Percentiles rank a stretch among this genome's conserved stretches.
phyloP scores from a whole-genome alignment of 2,113 vertebrate species.

The Cryptomyrus ogoouensis region DNA sequence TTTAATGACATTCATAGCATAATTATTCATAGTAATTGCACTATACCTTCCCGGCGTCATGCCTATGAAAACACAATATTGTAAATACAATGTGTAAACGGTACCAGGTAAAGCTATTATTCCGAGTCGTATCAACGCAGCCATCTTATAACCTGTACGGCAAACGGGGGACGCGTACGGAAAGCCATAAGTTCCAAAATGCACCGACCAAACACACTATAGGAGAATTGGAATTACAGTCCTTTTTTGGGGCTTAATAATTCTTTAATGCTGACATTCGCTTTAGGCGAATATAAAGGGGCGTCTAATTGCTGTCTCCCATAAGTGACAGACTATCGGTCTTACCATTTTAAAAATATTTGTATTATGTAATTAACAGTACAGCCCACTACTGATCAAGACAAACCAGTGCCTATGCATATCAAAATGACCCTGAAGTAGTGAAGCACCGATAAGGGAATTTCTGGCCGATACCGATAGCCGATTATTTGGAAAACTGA shows the following conservation, averaged over 20 bases:
- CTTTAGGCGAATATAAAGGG: neutral
- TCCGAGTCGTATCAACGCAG: constrained; percentile 59
- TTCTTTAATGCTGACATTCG: neutral
- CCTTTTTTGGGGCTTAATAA: neutral
- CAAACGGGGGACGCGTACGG: constrained; percentile 15
- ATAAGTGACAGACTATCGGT: neutral
- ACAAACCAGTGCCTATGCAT: neutral
- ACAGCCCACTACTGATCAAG: neutral
- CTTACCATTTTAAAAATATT: neutral
- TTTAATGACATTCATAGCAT: neutral
- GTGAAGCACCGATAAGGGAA: neutral
- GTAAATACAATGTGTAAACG: neutral
- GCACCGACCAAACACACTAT: neutral
- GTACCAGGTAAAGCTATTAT: constrained; percentile 60
- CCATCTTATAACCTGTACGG: constrained; percentile 53
- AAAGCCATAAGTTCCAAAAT: neutral
- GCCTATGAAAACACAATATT: neutral
- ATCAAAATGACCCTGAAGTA: neutral
- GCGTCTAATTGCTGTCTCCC: neutral
- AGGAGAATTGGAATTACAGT: neutral
- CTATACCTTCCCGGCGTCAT: neutral
- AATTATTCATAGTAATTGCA: neutral
- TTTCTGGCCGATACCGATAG: too few species aligned
- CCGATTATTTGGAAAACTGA: too few species aligned
- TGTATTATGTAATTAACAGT: neutral